A percentile compares a stretch with the other conserved stretches of the same genome.
Conservation (phyloP, 2,113 vertebrate genomes). For the Gymnogyps californianus region DNA sequence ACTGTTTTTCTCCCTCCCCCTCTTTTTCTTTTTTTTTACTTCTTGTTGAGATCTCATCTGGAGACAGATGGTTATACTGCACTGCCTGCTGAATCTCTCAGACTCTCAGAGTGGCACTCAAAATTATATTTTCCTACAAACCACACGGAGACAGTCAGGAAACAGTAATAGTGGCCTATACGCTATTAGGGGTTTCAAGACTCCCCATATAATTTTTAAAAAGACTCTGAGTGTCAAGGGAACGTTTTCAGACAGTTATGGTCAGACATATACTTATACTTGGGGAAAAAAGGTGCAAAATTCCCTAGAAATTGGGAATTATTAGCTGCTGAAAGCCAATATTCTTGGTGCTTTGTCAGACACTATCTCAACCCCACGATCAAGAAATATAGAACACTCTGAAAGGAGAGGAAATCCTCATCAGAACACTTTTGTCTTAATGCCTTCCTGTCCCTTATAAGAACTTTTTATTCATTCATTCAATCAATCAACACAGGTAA, state of each 20-base stretch:
- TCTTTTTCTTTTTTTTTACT: no score
- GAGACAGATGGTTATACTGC: neutral
- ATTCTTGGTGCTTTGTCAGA: neutral
- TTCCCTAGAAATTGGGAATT: neutral
- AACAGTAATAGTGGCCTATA: neutral
- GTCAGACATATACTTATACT: neutral
- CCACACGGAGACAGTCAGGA: neutral
- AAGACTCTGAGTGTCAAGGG: neutral
- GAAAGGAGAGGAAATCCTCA: neutral
- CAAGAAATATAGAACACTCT: neutral
- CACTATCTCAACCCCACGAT: accelerated
- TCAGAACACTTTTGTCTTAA: neutral
- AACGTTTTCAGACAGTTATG: neutral
- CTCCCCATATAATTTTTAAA: neutral
- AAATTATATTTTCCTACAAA: neutral
- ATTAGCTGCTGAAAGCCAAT: neutral
- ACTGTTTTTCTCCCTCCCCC: accelerated
- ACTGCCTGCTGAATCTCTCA: neutral
- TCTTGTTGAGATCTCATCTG: neutral
- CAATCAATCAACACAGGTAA: neutral
- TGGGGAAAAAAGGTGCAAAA: neutral
- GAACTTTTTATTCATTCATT: neutral
- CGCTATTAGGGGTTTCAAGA: neutral
- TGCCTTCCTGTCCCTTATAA: neutral
- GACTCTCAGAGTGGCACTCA: neutral